A percentile compares a stretch with the other conserved stretches of the same genome.
These are phyloP conservation scores for Vollenhovia emeryi DNA, from an alignment of 1,140 invertebrate genomes.

Conservation along the genomic window DNA sequence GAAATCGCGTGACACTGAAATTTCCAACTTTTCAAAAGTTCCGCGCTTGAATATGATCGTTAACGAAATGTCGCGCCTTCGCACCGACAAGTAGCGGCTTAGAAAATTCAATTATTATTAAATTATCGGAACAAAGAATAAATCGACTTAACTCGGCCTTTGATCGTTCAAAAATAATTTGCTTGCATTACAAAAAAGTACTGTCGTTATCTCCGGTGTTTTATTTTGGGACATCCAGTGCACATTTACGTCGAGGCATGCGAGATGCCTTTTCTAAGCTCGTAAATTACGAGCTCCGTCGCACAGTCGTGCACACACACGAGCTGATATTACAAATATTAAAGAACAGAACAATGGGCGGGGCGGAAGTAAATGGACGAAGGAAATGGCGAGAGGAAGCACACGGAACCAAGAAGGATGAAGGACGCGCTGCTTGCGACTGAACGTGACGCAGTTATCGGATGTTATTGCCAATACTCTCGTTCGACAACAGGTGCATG, in stretches of 20 bases:
- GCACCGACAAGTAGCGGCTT: too few relatives aligned
- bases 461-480: constrained; percentile 81
- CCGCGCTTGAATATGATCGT: background rate
- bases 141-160: background rate
- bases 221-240: background rate
- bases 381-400: background rate
- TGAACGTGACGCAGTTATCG: constrained; percentile 79
- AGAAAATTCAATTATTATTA: background rate
- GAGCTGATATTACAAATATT: constrained; percentile 43
- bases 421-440: constrained; percentile 48
- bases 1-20: background rate
- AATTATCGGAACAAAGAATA: background rate
- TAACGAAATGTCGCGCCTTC: background rate
- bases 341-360: constrained; percentile 16
- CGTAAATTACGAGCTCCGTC: background rate
- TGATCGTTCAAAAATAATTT: background rate
- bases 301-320: background rate
- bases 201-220: background rate
- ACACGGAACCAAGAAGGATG: constrained; percentile 7
- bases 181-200: background rate
- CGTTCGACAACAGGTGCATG: constrained; percentile 79
- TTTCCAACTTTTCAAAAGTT: background rate
- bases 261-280: background rate
- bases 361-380: background rate
- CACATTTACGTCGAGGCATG: background rate